Base-by-base conservation (phyloP, 2,888 invertebrate genomes). In the Pollenia angustigena region DNA sequence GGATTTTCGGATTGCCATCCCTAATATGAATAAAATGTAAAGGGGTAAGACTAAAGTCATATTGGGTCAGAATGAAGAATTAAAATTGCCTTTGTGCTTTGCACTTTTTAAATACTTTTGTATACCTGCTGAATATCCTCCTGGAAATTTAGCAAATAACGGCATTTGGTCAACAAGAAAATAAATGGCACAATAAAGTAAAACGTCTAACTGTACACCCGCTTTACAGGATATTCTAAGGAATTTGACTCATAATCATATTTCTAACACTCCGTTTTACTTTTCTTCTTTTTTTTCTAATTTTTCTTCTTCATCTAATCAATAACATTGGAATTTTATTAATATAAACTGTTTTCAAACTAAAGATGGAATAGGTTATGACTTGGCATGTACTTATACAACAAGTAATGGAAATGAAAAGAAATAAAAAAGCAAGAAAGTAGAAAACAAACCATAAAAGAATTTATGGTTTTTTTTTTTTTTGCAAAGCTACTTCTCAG, bases 271-370 rank as follows among this genome's bases (percentile, higher is more conserved):
- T 32, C n/a, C 72, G 16, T 60, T 62, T 69, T 64, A 56, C 50
- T 46, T 52, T 16, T 32, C 42, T 69, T 75, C 14, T 76, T 46
- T 40, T n/a, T 76, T 66, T 66, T 56, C 56, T 32, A 12, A 46
- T 80, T 56, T 18, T 64, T 69, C 18, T 11, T 72, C 11, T 40
- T 56, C 56, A 72, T 84, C 76, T 62, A 84, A 84, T 81, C 87
- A 87, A 87, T 87, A 87, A 81, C 58, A 81, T 60, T 81, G 84
- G 87, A 87, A 87, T 87, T 87, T 87, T 81, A 87, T 87, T 84
- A 86, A 72, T 86, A 87, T 84, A 58, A 72, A 83, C 71, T 76
- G 68, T 62, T 84, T 56, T 54, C 2, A 16, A 71, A 60, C n/a
- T 71, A 64, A 62, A 78, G 66, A 81, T 81, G 69, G 64, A 58